These are phyloP conservation scores for Vesta saturnalis DNA, from an alignment of 2,888 invertebrate genomes.

Conservation along the genomic window DNA sequence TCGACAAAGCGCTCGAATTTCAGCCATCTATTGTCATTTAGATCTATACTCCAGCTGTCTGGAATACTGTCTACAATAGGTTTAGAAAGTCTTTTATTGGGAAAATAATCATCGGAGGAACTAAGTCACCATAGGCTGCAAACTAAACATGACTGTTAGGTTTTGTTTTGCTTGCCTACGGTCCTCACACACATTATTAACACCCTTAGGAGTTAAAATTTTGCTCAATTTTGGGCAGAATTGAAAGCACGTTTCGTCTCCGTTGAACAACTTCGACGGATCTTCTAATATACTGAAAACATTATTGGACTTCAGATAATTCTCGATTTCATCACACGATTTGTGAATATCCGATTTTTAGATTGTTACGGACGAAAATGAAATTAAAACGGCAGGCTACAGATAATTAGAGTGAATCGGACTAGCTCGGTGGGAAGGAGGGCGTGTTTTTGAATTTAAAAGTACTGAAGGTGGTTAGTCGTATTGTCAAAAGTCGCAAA, in stretches of 20 bases:
- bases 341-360: conserved; percentile 35
- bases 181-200: conserved; percentile 50
- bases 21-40: conserved; percentile 59
- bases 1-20: conserved; percentile 56
- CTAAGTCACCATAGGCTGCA: conserved; percentile 48
- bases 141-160: conserved; percentile 55
- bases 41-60: conserved; percentile 56
- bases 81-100: conserved; percentile 52
- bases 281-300: conserved; percentile 47
- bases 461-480: too few relatives aligned
- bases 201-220: conserved; percentile 41
- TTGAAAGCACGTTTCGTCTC: conserved; percentile 54
- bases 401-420: too few relatives aligned
- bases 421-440: too few relatives aligned
- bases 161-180: conserved; percentile 48
- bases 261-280: conserved; percentile 51
- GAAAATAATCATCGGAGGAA: conserved; percentile 54
- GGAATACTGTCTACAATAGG: conserved; percentile 53
- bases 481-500: too few relatives aligned
- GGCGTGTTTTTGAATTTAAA: too few relatives aligned
- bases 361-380: too few relatives aligned
- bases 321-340: neutral
- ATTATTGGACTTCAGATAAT: conserved; percentile 34
- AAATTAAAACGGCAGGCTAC: too few relatives aligned
- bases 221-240: conserved; percentile 51